Evolutionary conservation across 2,888 invertebrate genomes (phyloP), one percentile per base, ranked within the genome.

Genomic region (Diogma glabrata): DNA sequence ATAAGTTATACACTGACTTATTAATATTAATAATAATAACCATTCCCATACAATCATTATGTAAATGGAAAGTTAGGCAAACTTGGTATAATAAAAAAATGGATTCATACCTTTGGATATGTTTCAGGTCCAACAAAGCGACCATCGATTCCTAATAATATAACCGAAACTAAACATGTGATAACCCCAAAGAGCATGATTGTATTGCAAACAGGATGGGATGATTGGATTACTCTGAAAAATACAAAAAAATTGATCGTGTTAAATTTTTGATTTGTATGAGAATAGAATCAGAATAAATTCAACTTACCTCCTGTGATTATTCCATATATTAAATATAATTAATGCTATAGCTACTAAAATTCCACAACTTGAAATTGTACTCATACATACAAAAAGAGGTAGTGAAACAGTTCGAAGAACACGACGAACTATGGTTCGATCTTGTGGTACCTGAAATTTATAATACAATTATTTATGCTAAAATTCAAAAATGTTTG

Each of bases 161-260:
- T 86, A 51, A 97, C 89, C 47, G 93, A 90, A 30, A 86, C 76
- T 59, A 96, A 79, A 67, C 96, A 96, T 17, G 94, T 79, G 57
- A 94, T 88, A 61, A 93, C 92, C 19, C 99, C 99, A 54, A 86
- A 78, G 51, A 97, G 74, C 85, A 97, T 93, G 56, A 97, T 86
- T 51, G 92, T 95, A 73, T 99, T 99, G 73, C 96, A 93, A 26
- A 88, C 87, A 3, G 97, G 96, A 75, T 97, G 96, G 7, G 97
- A 97, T 66, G 91, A 87, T 64, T 90, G 85, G 62, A 99, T 95
- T 51, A 95, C 91, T 71, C 97, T 96, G 75, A 20, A 48, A 48
- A 48, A 33, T 20, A 28, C 20, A 9, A 19, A 5, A 19, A 9
- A 30, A 14, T 22, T 28, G 19, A 28, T 14, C 8, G 3, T 28